A percentile compares a stretch with the other conserved stretches of the same genome.
Evolutionary conservation across 1,140 invertebrate species (phyloP).

Genomic region (Aphaenogaster ashmeadi): DNA sequence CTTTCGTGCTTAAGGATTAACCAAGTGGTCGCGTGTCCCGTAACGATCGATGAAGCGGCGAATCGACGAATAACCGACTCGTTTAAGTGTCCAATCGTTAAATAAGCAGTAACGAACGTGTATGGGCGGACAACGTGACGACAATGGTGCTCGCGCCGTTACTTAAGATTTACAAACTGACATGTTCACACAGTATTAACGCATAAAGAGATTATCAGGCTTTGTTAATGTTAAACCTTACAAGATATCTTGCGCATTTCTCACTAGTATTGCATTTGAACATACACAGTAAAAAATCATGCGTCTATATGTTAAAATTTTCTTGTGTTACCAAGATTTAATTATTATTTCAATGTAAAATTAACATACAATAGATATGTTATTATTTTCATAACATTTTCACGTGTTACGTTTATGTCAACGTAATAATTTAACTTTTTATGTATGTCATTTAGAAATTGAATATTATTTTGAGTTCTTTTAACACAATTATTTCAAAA

Average conservation of each 20-base stretch:
- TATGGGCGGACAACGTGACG: constrained; percentile 35
- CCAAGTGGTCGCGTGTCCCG: constrained; percentile 51
- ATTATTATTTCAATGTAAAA: too few relatives aligned
- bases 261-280: neutral
- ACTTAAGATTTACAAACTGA: constrained; percentile 4
- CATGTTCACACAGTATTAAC: neutral
- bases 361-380: too few relatives aligned
- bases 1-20: constrained; percentile 60
- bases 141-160: neutral
- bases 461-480: too few relatives aligned
- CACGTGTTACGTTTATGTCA: too few relatives aligned
- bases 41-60: constrained; percentile 57
- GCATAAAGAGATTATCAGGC: neutral
- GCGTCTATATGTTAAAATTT: too few relatives aligned
- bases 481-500: too few relatives aligned
- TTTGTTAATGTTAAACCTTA: constrained; percentile 17
- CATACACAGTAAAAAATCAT: too few relatives aligned
- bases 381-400: too few relatives aligned
- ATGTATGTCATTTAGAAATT: too few relatives aligned
- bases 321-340: too few relatives aligned
- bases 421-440: too few relatives aligned
- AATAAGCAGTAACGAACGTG: constrained; percentile 56
- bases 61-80: constrained; percentile 36
- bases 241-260: neutral
- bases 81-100: constrained; percentile 32